Evolutionary conservation across 2,888 invertebrate species (phyloP).

Genomic region (Pomacea canaliculata): DNA sequence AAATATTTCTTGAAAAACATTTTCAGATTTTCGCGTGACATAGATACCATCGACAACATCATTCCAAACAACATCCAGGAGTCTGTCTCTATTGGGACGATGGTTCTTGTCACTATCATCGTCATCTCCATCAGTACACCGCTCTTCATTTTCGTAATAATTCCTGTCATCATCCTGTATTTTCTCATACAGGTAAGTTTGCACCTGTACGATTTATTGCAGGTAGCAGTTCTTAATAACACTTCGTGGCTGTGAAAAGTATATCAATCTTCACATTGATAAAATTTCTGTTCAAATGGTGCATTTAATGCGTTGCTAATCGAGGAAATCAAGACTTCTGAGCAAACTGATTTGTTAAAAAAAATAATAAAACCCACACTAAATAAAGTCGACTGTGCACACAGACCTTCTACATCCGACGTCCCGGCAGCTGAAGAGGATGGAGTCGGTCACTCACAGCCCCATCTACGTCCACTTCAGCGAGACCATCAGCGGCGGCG

Average conservation of each 20-base stretch:
- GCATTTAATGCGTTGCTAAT: no score
- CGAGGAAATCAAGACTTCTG: no score
- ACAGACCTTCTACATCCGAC: constrained; percentile 43
- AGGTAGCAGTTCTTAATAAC: no score
- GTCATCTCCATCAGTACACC: constrained; percentile 65
- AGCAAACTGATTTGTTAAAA: no score
- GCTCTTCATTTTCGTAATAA: constrained; percentile 47
- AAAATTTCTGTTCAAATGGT: no score
- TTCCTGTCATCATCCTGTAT: constrained; percentile 66
- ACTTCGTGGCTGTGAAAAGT: no score
- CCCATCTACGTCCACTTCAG: constrained; percentile 69
- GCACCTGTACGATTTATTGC: not conserved
- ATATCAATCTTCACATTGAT: no score
- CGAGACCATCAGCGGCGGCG: constrained; percentile 72
- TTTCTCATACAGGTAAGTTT: no score
- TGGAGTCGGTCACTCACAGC: constrained; percentile 66
- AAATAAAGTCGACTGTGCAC: no score
- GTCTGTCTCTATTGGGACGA: constrained; percentile 38
- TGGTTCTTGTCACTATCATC: constrained; percentile 60
- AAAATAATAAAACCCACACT: no score
- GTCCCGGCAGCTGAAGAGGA: constrained; percentile 65
- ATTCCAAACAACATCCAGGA: constrained; percentile 42
- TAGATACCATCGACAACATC: constrained; percentile 47
- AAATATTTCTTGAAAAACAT: not conserved
- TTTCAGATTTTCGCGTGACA: constrained; percentile 47